Evolutionary conservation across 2,113 vertebrate genomes (phyloP).

Genomic region (Platycercus adscitus): DNA sequence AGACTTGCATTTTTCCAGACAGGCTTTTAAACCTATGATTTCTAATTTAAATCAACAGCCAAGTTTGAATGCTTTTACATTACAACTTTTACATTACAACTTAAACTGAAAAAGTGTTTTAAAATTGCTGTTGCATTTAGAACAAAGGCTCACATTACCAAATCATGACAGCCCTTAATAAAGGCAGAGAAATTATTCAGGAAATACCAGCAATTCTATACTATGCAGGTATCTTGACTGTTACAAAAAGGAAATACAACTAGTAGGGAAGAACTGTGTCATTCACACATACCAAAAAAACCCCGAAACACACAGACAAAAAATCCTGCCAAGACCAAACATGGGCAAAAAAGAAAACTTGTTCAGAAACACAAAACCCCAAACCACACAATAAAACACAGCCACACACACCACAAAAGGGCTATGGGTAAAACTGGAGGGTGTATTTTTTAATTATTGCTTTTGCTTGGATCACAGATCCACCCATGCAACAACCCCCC

Average conservation of each 20-base stretch:
- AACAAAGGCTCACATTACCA: not conserved
- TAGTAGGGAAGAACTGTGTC: not conserved
- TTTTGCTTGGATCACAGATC: not conserved
- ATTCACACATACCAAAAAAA: not conserved
- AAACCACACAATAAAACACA: not conserved
- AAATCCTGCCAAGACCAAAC: not conserved
- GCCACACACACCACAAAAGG: not conserved
- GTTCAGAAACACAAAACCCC: not conserved
- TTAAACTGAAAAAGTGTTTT: not conserved
- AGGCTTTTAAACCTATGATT: not conserved
- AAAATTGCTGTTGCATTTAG: not conserved
- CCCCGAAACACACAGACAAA: not conserved
- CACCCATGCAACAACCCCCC: not conserved
- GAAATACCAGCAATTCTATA: not conserved
- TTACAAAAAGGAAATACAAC: not conserved
- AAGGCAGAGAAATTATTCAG: not conserved
- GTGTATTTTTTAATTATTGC: not conserved
- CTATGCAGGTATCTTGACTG: not conserved
- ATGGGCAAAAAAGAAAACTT: not conserved
- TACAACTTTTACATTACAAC: not conserved
- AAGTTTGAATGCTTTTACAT: not conserved
- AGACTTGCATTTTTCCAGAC: not conserved
- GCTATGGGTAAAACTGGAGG: not conserved
- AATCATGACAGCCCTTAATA: not conserved
- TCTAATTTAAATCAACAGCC: not conserved